A percentile compares a stretch with the other conserved stretches of the same genome.
Evolutionary conservation across 2,888 invertebrate species (phyloP).

Genomic region (Yponomeuta sedellus): DNA sequence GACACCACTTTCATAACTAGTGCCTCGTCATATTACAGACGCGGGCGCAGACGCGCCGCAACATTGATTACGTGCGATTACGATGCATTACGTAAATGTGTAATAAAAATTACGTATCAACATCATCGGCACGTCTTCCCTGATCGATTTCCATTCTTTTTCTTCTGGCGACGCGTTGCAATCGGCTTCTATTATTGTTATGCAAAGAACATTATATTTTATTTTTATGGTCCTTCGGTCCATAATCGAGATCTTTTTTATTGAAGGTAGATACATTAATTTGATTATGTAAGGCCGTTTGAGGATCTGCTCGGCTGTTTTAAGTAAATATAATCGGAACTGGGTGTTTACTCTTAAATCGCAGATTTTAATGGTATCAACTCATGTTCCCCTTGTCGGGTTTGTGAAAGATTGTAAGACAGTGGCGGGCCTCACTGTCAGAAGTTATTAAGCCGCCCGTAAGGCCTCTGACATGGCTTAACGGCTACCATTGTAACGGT

Average conservation of each 20-base stretch:
- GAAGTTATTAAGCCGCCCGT: too few relatives aligned
- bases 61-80: neutral
- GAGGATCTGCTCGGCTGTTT: neutral
- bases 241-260: neutral
- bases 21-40: neutral
- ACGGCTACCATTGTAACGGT: too few relatives aligned
- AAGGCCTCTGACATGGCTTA: too few relatives aligned
- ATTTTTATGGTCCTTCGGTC: neutral
- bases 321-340: neutral
- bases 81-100: neutral
- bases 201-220: neutral
- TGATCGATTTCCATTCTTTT: neutral
- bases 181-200: neutral
- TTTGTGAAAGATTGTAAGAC: too few relatives aligned
- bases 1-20: too few relatives aligned
- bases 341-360: neutral
- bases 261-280: neutral
- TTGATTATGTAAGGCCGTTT: neutral
- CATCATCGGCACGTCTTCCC: neutral
- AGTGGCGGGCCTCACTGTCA: too few relatives aligned
- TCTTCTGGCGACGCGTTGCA: neutral
- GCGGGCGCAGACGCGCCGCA: neutral
- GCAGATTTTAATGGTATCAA: too few relatives aligned
- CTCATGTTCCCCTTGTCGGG: too few relatives aligned
- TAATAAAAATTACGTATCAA: slow-evolving; percentile 2